Evolutionary conservation across 2,113 vertebrate species (phyloP).

Genomic region (Shinisaurus crocodilurus): DNA sequence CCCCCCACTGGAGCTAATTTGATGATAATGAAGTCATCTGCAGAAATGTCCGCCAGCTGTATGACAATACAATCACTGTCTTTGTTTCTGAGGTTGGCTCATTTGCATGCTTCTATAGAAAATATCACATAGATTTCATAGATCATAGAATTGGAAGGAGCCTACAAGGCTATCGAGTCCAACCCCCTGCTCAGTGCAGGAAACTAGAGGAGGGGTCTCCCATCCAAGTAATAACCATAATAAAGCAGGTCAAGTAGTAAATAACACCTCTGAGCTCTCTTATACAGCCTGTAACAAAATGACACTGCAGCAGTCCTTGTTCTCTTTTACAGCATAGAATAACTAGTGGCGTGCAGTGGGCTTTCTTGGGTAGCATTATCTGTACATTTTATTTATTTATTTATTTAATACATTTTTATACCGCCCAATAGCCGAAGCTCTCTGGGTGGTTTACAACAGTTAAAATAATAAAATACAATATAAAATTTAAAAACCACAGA

Average conservation of each 20-base stretch:
- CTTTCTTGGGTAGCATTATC: background rate
- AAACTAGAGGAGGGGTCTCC: too few relatives aligned
- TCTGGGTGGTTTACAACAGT: too few relatives aligned
- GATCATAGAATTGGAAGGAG: too few relatives aligned
- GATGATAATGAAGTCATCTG: conserved; percentile 82
- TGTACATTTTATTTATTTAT: too few relatives aligned
- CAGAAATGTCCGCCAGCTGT: conserved; percentile 77
- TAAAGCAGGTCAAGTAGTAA: conserved; percentile 67
- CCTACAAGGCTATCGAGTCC: too few relatives aligned
- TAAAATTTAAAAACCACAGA: too few relatives aligned
- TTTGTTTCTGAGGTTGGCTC: conserved; percentile 75
- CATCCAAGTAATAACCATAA: too few relatives aligned
- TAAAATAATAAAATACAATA: too few relatives aligned
- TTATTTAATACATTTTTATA: too few relatives aligned
- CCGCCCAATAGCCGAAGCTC: too few relatives aligned
- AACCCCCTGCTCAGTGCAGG: too few relatives aligned
- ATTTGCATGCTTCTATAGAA: conserved; percentile 68
- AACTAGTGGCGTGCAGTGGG: background rate
- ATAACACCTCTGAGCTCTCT: conserved; percentile 62
- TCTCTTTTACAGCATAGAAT: conserved; percentile 9
- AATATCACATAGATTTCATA: conserved; percentile 44
- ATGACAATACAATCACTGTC: conserved; percentile 55
- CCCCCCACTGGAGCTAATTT: conserved; percentile 79
- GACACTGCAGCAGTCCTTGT: background rate
- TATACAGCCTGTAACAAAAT: conserved; percentile 25